Base-by-base conservation (phyloP, 1,140 invertebrate genomes). In the Saccostrea cuccullata region DNA sequence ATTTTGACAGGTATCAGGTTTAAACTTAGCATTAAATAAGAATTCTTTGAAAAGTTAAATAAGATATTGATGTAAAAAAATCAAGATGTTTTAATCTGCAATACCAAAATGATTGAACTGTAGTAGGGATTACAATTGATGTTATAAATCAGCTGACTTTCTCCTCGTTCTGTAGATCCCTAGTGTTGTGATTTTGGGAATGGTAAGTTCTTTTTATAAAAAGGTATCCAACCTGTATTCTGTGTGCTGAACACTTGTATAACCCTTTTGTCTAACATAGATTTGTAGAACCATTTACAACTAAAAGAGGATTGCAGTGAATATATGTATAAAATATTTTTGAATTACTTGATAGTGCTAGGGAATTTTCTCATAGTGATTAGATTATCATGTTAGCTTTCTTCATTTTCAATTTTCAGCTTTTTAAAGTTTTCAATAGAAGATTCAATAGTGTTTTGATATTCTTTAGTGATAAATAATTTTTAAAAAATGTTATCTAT, bases 111-210 rank as follows among this genome's bases (percentile, higher is more conserved):
- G 40, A 47, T 47, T 47, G 40, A 47, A 2, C 40, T 47, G 40
- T 47, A 6, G 40, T 3, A 47, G 40, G 40, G 6, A 47, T 3
- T 17, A 23, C 20, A 15, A 64, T 6, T 20, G n/a, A n/a, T 64
- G 60, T 6, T 20, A 13, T 60, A 60, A 20, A 60, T 60, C 58
- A 17, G 58, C 58, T 12, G 23, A 56, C 12, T 83, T 83, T 83
- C 26, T 30, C 40, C 77, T 82, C 82, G n/a, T 40, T 56, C 13
- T 23, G 20, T 83, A 83, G 82, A 83, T 83, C 30, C 82, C 82
- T 36, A 83, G 82, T 83, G 47, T 83, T 83, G 82, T 83, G 82
- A 23, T 83, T 55, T 83, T 83, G 47, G 82, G 82, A 83, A 83
- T 83, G 82, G 82, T 83, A 83, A 83, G 82, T 83, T 47, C 26